Evolutionary conservation across 2,888 invertebrate genomes (phyloP).

Genomic region (Volucella inflata): DNA sequence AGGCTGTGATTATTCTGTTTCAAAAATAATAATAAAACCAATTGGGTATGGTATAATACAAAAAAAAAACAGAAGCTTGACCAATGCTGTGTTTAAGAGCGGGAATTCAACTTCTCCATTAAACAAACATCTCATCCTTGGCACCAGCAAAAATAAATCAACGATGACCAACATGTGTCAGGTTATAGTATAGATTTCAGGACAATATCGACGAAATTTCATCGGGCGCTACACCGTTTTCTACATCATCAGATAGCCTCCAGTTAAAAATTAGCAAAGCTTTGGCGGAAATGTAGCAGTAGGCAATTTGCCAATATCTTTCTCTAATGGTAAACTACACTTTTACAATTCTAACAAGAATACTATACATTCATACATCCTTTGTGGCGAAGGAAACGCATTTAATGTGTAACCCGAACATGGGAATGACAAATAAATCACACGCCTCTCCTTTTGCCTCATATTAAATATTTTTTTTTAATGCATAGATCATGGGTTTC

Average conservation of each 20-base stretch:
- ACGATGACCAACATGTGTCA: background rate
- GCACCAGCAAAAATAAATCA: background rate
- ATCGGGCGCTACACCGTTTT: background rate
- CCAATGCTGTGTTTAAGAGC: too few species aligned
- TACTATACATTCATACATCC: background rate
- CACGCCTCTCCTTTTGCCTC: background rate
- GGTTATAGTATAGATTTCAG: background rate
- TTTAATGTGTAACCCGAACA: background rate
- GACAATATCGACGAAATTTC: too few species aligned
- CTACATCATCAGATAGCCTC: background rate
- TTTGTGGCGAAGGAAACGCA: background rate
- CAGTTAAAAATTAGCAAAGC: background rate
- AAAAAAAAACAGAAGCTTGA: too few species aligned
- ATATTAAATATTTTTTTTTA: background rate
- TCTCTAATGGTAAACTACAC: background rate
- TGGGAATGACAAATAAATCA: background rate
- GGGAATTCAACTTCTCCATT: background rate
- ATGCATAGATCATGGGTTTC: background rate
- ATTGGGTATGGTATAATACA: too few species aligned
- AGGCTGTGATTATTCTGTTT: too few species aligned
- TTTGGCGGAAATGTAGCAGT: background rate
- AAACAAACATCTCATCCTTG: background rate
- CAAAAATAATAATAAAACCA: too few species aligned
- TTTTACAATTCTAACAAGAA: background rate
- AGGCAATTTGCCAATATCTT: constrained; percentile 1